A percentile compares a stretch with the other conserved stretches of the same genome.
phyloP scores from a whole-genome alignment of 2,888 invertebrate genomes.

The Sericinus montela region DNA sequence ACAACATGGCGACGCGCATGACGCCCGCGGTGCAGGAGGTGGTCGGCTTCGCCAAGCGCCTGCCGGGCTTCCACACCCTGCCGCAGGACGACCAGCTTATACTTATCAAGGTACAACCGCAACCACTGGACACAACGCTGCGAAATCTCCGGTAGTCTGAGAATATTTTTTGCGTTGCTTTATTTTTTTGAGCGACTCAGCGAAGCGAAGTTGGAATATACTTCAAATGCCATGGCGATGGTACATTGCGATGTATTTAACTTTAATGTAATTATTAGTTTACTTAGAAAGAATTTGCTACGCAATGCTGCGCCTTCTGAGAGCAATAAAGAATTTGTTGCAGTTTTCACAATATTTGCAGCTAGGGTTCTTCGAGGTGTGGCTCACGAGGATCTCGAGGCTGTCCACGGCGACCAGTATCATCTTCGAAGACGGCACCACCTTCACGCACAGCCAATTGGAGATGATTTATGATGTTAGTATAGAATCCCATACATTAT shows the following conservation, averaged over 20 bases:
- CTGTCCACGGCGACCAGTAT: constrained; percentile 87
- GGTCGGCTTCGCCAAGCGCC: constrained; percentile 97
- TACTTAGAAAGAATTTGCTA: too few relatives aligned
- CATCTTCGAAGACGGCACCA: constrained; percentile 94
- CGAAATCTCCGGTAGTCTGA: too few relatives aligned
- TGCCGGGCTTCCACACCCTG: constrained; percentile 94
- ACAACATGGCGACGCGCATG: constrained; percentile 90
- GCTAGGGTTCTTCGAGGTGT: constrained; percentile 96
- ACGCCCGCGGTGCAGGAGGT: constrained; percentile 95
- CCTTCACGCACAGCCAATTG: constrained; percentile 89
- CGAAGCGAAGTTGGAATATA: too few relatives aligned
- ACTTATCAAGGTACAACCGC: constrained; percentile 86
- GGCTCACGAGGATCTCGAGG: constrained; percentile 92
- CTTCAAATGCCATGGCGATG: too few relatives aligned
- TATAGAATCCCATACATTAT: constrained; percentile 14
- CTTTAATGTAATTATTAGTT: too few relatives aligned
- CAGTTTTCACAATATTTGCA: constrained; percentile 41
- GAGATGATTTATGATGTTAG: constrained; percentile 90
- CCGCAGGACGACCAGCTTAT: constrained; percentile 98
- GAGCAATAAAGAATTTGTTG: constrained; percentile 22
- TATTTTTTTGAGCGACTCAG: too few relatives aligned
- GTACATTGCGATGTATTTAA: too few relatives aligned
- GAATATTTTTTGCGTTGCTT: too few relatives aligned
- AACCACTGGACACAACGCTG: too few relatives aligned
- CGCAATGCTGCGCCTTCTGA: too few relatives aligned